Percentiles rank a stretch among this genome's conserved stretches.
Conservation (phyloP, 2,113 vertebrate species). For the Stegastes partitus region DNA sequence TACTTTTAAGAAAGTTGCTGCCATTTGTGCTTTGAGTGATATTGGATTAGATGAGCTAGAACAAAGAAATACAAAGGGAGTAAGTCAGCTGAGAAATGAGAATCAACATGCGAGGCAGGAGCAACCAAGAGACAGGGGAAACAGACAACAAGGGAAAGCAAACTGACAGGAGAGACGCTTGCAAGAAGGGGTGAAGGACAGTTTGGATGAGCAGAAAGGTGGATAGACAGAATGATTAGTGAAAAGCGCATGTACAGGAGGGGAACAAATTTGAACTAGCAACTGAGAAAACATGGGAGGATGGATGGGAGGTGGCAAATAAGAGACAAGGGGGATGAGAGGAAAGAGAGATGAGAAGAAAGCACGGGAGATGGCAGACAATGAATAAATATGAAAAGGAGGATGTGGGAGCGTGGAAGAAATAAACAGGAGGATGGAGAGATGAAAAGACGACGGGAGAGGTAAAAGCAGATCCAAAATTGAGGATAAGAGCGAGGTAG, state of each 20-base stretch:
- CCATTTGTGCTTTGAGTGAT: slow-evolving; percentile 28
- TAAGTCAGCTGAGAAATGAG: slow-evolving; percentile 6
- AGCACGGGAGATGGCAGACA: slow-evolving; percentile 9
- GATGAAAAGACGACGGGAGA: slow-evolving; percentile 24
- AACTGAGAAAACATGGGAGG: neutral
- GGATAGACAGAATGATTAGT: slow-evolving; percentile 22
- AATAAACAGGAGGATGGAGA: slow-evolving; percentile 13
- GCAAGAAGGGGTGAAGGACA: neutral
- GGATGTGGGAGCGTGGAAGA: neutral
- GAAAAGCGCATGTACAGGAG: neutral
- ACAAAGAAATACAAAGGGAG: slow-evolving; percentile 27
- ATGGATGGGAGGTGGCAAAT: neutral
- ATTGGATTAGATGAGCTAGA: slow-evolving; percentile 33
- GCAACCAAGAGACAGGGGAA: neutral
- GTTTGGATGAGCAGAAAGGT: slow-evolving; percentile 4
- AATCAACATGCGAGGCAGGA: slow-evolving; percentile 4
- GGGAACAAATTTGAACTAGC: slow-evolving; percentile 21
- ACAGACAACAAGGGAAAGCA: neutral
- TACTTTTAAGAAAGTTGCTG: slow-evolving; percentile 23
- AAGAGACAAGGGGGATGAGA: neutral
- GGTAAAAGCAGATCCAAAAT: slow-evolving; percentile 5
- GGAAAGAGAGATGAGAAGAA: slow-evolving; percentile 7
- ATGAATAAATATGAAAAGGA: slow-evolving; percentile 23
- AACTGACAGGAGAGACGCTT: slow-evolving; percentile 11
- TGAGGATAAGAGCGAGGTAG: slow-evolving; percentile 32